Conservation (phyloP, 2,888 invertebrate genomes). For the Gonocerus acuteangulatus region DNA sequence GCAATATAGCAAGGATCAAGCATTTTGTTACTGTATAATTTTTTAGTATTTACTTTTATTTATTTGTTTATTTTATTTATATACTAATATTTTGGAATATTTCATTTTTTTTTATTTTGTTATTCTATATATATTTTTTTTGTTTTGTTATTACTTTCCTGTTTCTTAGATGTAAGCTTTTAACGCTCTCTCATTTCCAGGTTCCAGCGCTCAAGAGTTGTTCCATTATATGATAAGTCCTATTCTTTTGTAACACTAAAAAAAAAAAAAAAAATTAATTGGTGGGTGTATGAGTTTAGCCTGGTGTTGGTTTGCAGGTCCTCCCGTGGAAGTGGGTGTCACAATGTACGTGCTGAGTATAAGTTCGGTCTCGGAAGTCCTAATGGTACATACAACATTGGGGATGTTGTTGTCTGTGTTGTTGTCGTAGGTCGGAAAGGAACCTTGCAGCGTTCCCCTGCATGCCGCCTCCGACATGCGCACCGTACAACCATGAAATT, state of each 20-base stretch:
- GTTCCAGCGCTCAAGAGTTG: conserved; percentile 26
- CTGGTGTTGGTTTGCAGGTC: conserved; percentile 44
- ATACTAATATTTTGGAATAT: too few species aligned
- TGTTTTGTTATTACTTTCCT: conserved; percentile 8
- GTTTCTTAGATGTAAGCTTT: conserved; percentile 25
- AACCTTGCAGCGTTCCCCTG: conserved; percentile 41
- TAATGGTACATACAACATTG: conserved; percentile 47
- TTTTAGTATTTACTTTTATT: conserved; percentile 25
- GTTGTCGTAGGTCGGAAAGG: conserved; percentile 36
- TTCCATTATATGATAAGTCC: conserved; percentile 22
- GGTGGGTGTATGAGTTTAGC: conserved; percentile 30
- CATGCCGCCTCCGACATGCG: conserved; percentile 21
- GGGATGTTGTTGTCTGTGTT: conserved; percentile 22
- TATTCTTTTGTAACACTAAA: neutral
- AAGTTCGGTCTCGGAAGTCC: conserved; percentile 54
- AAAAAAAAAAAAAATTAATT: conserved; percentile 3
- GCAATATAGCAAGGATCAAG: conserved; percentile 34
- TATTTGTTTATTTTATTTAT: conserved; percentile 17
- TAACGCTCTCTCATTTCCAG: conserved; percentile 27
- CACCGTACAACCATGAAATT: too few species aligned
- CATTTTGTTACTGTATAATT: conserved; percentile 30
- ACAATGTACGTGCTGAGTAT: conserved; percentile 55
- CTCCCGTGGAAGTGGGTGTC: conserved; percentile 52
- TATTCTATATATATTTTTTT: conserved; percentile 10
- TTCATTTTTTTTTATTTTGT: conserved; percentile 22